Base-by-base conservation (phyloP, 1,140 invertebrate genomes). In the Drosophila mauritiana region DNA sequence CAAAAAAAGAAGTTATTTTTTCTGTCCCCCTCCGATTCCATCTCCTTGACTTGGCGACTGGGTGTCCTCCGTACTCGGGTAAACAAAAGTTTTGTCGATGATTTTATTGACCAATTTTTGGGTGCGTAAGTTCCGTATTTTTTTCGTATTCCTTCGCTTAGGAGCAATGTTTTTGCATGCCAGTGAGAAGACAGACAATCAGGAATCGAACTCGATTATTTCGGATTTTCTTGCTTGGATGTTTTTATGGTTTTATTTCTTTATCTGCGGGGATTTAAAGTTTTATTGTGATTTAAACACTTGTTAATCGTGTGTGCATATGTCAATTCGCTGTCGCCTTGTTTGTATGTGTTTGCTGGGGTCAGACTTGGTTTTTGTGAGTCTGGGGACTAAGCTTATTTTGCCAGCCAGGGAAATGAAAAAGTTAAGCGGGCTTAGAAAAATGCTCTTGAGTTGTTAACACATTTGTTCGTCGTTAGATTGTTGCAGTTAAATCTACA, bases 251-350 rank as follows among this genome's bases (percentile, higher is more conserved):
- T 62, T 88, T 89, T 83, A 88, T 89, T 61, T 76, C 80, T 84
- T 78, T 59, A 89, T 89, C 80, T 78, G 84, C 55, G 43, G 83
- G 84, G 84, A 89, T 75, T 89, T 89, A 89, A 89, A 89, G 80
- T 89, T 89, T 89, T 89, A 89, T 89, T 89, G 84, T 89, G 84
- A 89, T 89, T 89, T 89, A 89, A 89, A 89, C 84, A 89, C 84
- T 89, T 89, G 84, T 89, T 89, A 89, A 89, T 89, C 84, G 84
- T 73, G 83, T 89, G 72, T 83, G 83, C 78, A 78, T 85, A 81
- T 86, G 78, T 85, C 78, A 85, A 80, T 73, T 69, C 20, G 67
- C 51, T 65, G 81, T 77, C 58, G 59, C 43, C 53, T 55, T 65
- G 52, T 67, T 62, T 79, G 54, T 77, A 49, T 68, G 52, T 59